These are phyloP conservation scores for Dolichopus griseipennis DNA, from an alignment of 2,888 invertebrate species.

Conservation along the genomic window DNA sequence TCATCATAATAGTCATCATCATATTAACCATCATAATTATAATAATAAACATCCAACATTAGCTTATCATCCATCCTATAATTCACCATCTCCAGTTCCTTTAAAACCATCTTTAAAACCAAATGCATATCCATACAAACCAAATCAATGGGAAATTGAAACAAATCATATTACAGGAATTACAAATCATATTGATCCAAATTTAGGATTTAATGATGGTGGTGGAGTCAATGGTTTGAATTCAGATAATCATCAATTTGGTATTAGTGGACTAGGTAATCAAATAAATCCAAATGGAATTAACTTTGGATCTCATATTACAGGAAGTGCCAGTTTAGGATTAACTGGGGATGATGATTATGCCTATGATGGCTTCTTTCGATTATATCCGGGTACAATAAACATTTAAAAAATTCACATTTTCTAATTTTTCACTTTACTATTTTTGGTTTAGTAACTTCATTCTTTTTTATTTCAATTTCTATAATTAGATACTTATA, in stretches of 20 bases:
- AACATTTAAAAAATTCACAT: conserved; percentile 15
- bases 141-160: conserved; percentile 39
- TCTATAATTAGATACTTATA: not conserved
- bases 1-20: conserved; percentile 30
- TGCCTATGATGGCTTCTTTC: conserved; percentile 33
- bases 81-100: conserved; percentile 9
- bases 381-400: conserved; percentile 41
- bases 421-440: conserved; percentile 14
- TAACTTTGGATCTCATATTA: not conserved
- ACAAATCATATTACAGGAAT: conserved; percentile 35
- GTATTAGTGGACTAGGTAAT: not conserved
- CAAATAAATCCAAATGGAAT: not conserved
- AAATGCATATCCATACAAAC: conserved; percentile 29
- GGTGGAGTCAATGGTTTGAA: conserved; percentile 12
- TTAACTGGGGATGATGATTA: conserved; percentile 30
- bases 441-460: conserved; percentile 5
- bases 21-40: conserved; percentile 19
- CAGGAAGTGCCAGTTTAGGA: not conserved
- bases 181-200: conserved; percentile 42
- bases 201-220: conserved; percentile 31
- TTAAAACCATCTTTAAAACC: conserved; percentile 8
- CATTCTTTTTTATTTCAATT: conserved; percentile 8
- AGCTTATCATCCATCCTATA: conserved; percentile 10
- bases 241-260: not conserved
- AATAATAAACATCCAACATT: conserved; percentile 10